A percentile compares a stretch with the other conserved stretches of the same genome.
These are phyloP conservation scores for Tethea ocularis DNA, from an alignment of 2,888 invertebrate species.

Conservation along the genomic window DNA sequence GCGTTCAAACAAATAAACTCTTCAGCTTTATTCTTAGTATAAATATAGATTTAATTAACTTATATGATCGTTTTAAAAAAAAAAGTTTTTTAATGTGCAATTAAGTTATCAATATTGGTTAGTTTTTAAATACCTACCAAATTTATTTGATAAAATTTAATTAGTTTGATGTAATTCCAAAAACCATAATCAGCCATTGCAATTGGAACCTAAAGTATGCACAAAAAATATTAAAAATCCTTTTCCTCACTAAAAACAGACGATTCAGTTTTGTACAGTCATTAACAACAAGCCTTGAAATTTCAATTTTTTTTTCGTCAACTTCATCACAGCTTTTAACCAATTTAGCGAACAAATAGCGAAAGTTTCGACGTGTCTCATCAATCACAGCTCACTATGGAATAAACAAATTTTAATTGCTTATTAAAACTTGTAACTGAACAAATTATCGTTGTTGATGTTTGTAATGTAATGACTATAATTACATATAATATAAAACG, in stretches of 20 bases:
- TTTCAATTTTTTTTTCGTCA: not conserved
- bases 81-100: too few species aligned
- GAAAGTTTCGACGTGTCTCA: not conserved
- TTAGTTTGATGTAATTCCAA: too few species aligned
- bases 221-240: not conserved
- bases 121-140: too few species aligned
- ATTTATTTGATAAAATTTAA: too few species aligned
- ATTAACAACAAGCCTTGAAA: not conserved
- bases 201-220: not conserved
- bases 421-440: constrained; percentile 10
- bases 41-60: too few species aligned
- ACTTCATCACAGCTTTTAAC: not conserved
- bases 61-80: too few species aligned
- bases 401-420: constrained; percentile 10
- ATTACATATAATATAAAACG: too few species aligned
- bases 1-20: too few species aligned
- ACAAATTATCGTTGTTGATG: constrained; percentile 6
- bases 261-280: not conserved
- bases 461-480: too few species aligned
- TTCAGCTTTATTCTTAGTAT: too few species aligned
- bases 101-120: too few species aligned
- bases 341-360: not conserved
- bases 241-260: not conserved
- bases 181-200: not conserved
- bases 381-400: constrained; percentile 5